Base-by-base conservation (phyloP, 2,797 vertebrate genomes). In the Gephyroberyx darwinii region DNA sequence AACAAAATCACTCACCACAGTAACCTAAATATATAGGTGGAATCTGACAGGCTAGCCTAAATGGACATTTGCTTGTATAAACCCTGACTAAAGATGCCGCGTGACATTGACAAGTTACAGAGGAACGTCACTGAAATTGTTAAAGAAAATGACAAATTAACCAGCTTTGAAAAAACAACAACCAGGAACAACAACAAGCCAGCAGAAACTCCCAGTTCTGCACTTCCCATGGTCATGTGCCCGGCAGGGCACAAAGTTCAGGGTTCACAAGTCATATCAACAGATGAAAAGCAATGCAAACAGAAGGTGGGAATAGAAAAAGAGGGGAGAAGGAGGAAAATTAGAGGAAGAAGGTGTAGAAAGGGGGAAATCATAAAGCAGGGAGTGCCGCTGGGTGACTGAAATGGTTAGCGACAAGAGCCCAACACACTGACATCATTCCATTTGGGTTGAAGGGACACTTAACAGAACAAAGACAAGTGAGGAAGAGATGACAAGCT, bases 221-320 rank as follows among this genome's bases (percentile, higher is more conserved):
- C 2, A 70, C 45, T 69, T 80, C 63, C 53, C 72, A 68, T 59
- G 45, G 39, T 72, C 61, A 69, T 50, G 65, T 78, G 71, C 17
- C 47, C 17, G 20, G 17, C 58, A 61, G 19, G 52, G 41, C 22
- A 68, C 68, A 68, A 19, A 61, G 59, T 45, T 69, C 61, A 78
- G 66, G 76, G 67, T 70, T 60, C 71, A 71, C 20, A 30, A 75
- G 53, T 16, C 35, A 69, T 35, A 37, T 20, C 5, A 47, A 47
- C 37, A 35, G 16, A 63, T n/a, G 22, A 35, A 53, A 48, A n/a
- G 31, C 14, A 31, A 69, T 19, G 20, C 55, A 53, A 50, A 57
- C 53, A 48, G 6, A 65, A 75, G 41, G 33, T 57, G 65, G 51
- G n/a, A 30, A 60, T 17, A 31, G 39, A 61, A n/a, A 4, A 26